A percentile compares a stretch with the other conserved stretches of the same genome.
These are phyloP conservation scores for Iselma pallidipennis DNA, from an alignment of 2,888 invertebrate genomes.

Conservation along the genomic window DNA sequence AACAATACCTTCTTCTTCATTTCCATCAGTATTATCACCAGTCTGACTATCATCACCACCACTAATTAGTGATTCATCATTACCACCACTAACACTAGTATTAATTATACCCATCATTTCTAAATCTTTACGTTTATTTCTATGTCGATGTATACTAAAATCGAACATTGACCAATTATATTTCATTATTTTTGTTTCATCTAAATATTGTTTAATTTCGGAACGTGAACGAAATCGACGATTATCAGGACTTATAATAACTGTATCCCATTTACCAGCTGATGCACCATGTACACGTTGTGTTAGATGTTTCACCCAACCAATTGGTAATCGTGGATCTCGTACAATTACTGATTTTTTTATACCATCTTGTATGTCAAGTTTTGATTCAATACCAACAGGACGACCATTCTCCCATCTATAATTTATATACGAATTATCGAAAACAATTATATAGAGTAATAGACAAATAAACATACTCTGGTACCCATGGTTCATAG, in stretches of 20 bases:
- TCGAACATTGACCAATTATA: constrained; percentile 55
- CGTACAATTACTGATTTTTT: constrained; percentile 66
- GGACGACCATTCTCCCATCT: constrained; percentile 74
- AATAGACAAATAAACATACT: constrained; percentile 21
- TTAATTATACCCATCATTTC: background rate
- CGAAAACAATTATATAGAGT: background rate
- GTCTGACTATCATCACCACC: constrained; percentile 9
- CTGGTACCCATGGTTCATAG: constrained; percentile 26
- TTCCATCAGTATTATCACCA: constrained; percentile 7
- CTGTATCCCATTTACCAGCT: constrained; percentile 82
- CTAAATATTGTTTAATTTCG: constrained; percentile 59
- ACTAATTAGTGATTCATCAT: background rate
- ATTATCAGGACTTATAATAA: constrained; percentile 68
- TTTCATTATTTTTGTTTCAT: constrained; percentile 52
- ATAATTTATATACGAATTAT: constrained; percentile 44
- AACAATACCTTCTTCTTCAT: constrained; percentile 38
- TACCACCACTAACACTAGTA: background rate
- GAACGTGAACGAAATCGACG: constrained; percentile 64
- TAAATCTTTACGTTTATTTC: constrained; percentile 23
- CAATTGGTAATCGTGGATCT: constrained; percentile 73
- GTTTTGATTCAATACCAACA: constrained; percentile 60
- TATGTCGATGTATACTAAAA: constrained; percentile 56
- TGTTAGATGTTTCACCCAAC: constrained; percentile 80
- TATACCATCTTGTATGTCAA: constrained; percentile 54
- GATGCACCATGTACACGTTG: constrained; percentile 70